Evolutionary conservation across 2,888 invertebrate genomes (phyloP).

Genomic region (Campoplex capitator): DNA sequence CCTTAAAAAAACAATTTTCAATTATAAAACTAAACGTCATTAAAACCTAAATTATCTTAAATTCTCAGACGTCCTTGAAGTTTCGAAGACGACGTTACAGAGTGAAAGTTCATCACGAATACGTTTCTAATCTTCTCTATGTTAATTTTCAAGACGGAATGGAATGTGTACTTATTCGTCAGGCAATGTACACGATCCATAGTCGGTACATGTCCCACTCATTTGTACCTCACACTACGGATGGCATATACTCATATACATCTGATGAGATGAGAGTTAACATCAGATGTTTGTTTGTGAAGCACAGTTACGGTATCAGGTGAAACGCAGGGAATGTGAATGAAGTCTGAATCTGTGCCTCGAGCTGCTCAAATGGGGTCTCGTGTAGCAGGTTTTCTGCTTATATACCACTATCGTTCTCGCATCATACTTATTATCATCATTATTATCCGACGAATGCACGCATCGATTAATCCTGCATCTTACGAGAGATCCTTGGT

Average conservation of each 20-base stretch:
- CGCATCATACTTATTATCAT: slow-evolving; percentile 21
- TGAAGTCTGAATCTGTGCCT: slow-evolving; percentile 29
- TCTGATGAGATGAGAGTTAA: neutral
- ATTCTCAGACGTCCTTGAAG: slow-evolving; percentile 29
- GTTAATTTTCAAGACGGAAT: slow-evolving; percentile 47
- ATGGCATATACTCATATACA: neutral
- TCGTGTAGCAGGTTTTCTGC: slow-evolving; percentile 5
- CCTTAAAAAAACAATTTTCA: neutral
- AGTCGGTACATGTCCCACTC: slow-evolving; percentile 6
- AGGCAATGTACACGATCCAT: slow-evolving; percentile 4
- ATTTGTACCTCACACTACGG: slow-evolving; percentile 6
- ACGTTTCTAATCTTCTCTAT: slow-evolving; percentile 52
- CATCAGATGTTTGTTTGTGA: neutral
- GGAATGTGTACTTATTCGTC: slow-evolving; percentile 38
- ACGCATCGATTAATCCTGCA: slow-evolving; percentile 5
- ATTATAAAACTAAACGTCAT: slow-evolving; percentile 10
- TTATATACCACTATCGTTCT: slow-evolving; percentile 22
- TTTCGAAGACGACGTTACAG: slow-evolving; percentile 1
- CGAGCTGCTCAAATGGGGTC: slow-evolving; percentile 21
- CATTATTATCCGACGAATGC: neutral
- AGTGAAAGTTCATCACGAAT: slow-evolving; percentile 50
- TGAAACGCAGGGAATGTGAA: slow-evolving; percentile 51
- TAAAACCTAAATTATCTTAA: neutral
- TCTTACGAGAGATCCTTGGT: slow-evolving; percentile 2
- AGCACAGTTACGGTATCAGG: slow-evolving; percentile 22